These are phyloP conservation scores for Epinotia nisella DNA, from an alignment of 2,888 invertebrate species.

Conservation along the genomic window DNA sequence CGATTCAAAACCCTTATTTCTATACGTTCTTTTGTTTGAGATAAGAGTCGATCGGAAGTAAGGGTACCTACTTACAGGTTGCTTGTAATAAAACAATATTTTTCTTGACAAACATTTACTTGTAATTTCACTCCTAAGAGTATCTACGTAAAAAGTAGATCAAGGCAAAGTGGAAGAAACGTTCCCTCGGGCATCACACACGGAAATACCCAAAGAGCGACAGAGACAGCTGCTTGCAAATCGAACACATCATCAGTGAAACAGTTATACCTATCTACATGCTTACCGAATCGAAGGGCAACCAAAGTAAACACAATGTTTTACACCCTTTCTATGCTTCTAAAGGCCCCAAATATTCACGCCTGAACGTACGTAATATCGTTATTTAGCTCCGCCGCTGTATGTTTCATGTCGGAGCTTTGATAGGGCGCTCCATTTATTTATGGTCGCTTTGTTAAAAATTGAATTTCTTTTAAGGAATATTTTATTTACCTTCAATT, in stretches of 20 bases:
- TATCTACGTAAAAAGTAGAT: not conserved
- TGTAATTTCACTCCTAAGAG: not conserved
- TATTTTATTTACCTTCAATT: constrained; percentile 13
- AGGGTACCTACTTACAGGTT: too few species aligned
- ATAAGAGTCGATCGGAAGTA: too few species aligned
- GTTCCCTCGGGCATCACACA: constrained; percentile 11
- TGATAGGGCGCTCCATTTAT: constrained; percentile 11
- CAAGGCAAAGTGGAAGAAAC: constrained; percentile 6
- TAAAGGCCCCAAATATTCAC: not conserved
- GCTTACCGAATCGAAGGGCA: not conserved
- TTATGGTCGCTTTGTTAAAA: constrained; percentile 7
- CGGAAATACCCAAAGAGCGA: not conserved
- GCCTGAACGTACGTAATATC: not conserved
- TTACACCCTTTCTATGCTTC: not conserved
- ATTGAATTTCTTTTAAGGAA: constrained; percentile 7
- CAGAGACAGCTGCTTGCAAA: not conserved
- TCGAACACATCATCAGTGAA: not conserved
- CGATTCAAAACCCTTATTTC: too few species aligned
- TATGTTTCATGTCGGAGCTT: not conserved
- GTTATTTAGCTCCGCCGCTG: constrained; percentile 3
- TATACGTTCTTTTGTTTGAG: too few species aligned
- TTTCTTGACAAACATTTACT: not conserved
- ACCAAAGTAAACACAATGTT: not conserved
- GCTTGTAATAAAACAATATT: too few species aligned
- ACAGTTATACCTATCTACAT: not conserved